Evolutionary conservation across 2,888 invertebrate genomes (phyloP), one percentile per base, ranked within the genome.

Genomic region (Sinopyrophorus schimmeli): DNA sequence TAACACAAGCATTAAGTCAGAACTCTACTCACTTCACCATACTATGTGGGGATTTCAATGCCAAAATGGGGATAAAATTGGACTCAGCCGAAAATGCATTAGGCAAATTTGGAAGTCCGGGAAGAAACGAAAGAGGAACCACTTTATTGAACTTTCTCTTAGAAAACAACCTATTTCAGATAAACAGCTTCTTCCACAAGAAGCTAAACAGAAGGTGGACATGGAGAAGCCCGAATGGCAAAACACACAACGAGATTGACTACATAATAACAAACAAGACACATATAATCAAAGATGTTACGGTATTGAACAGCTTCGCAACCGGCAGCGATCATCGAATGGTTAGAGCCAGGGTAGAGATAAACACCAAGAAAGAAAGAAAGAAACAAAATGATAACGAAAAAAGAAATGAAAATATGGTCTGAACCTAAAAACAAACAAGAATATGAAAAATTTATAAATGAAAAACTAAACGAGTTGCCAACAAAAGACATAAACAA

Each of bases 131-230:
- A 18, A 9, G 18, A 9, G 20, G n/a, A 17, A 9, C 17, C 6
- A 18, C 10, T 11, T 4, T 31, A 6, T 5, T 31, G 5, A 12
- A 31, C 10, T 32, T 16, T 14, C 3, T 30, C 1, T 6, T 11
- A 31, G 11, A 31, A 31, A 9, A 31, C 7, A 5, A 7, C 3
- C 5, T 31, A 31, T 31, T 17, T 11, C n/a, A 4, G n/a, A 31
- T 32, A 20, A 17, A 32, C 32, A 32, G 32, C 32, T 17, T 32
- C 32, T 32, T 17, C 10, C 10, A 17, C 20, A 32, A 32, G 18
- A 32, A 32, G 7, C 16, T 6, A 15, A 17, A 18, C 10, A 17
- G 18, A 32, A 32, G 32, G 10, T 32, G 18, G 32, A 32, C 32
- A 2, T 17, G 32, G 32, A 9, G 7, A 32, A 16, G 32, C 11